These are phyloP conservation scores for Neuroterus valhalla DNA, from an alignment of 1,140 invertebrate species.

Conservation along the genomic window DNA sequence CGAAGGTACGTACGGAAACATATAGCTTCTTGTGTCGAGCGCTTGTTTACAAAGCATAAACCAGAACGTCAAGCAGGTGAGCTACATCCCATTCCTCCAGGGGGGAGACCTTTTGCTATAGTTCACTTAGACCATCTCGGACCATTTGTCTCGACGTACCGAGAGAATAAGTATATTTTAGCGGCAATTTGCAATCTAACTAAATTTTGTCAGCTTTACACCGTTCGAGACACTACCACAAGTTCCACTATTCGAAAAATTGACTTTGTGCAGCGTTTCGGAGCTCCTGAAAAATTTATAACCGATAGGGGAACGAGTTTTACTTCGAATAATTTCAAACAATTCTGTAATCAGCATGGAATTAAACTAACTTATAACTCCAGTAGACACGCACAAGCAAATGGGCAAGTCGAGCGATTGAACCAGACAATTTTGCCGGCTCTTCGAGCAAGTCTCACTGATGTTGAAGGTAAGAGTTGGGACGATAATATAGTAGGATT, in stretches of 20 bases:
- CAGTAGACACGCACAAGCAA: background rate
- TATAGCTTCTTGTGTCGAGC: constrained; percentile 25
- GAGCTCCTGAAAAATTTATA: constrained; percentile 1
- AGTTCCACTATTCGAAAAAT: background rate
- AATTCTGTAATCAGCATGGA: background rate
- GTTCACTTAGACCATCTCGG: constrained; percentile 40
- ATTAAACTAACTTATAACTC: background rate
- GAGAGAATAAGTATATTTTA: constrained; percentile 51
- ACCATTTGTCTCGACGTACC: constrained; percentile 51
- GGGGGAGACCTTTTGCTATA: background rate
- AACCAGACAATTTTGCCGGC: background rate
- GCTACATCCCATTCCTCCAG: constrained; percentile 25
- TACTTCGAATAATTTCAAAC: background rate
- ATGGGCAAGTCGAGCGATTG: background rate
- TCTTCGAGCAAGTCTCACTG: background rate
- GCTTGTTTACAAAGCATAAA: constrained; percentile 28
- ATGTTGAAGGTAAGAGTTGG: background rate
- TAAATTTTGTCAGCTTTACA: constrained; percentile 32
- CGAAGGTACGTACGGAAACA: constrained; percentile 34
- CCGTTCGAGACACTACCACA: background rate
- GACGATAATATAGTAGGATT: constrained; percentile 26
- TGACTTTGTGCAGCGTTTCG: background rate
- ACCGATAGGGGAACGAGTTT: constrained; percentile 18
- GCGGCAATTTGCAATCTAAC: constrained; percentile 52
- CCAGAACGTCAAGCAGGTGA: constrained; percentile 6